A percentile compares a stretch with the other conserved stretches of the same genome.
Evolutionary conservation across 2,888 invertebrate genomes (phyloP).

Genomic region (Diarsia mendica): DNA sequence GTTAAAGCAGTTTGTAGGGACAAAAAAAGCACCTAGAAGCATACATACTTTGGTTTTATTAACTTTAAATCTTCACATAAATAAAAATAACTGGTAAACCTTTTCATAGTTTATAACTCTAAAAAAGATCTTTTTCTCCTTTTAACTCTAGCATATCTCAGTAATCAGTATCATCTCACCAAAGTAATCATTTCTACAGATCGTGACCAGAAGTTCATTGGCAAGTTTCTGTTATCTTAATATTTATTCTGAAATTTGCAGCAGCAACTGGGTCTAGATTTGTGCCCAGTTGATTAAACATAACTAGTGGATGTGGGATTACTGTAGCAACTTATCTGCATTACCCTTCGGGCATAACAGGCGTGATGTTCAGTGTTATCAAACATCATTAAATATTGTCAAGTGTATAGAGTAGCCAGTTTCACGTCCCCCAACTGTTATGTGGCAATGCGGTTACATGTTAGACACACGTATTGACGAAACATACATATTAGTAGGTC

Average conservation of each 20-base stretch:
- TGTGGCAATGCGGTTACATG: constrained; percentile 1
- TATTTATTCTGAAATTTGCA: neutral
- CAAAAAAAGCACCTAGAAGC: neutral
- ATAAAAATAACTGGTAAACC: neutral
- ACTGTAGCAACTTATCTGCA: neutral
- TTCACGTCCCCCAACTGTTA: neutral
- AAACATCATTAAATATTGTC: no score
- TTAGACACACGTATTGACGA: constrained; percentile 48
- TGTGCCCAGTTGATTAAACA: neutral
- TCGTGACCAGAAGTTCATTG: neutral
- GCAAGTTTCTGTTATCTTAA: neutral
- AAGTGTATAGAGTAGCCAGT: no score
- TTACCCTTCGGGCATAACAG: neutral
- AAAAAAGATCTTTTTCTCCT: neutral
- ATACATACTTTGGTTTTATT: neutral
- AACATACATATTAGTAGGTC: constrained; percentile 70
- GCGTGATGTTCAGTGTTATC: no score
- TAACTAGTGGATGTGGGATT: neutral
- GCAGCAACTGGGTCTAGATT: neutral
- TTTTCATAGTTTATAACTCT: neutral
- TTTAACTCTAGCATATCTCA: neutral
- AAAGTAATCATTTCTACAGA: neutral
- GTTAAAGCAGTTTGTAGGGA: constrained; percentile 2
- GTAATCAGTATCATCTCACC: neutral
- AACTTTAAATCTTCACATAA: neutral